A percentile compares a stretch with the other conserved stretches of the same genome.
These are phyloP conservation scores for Phocides pigmalion DNA, from an alignment of 1,140 invertebrate species.

Conservation along the genomic window DNA sequence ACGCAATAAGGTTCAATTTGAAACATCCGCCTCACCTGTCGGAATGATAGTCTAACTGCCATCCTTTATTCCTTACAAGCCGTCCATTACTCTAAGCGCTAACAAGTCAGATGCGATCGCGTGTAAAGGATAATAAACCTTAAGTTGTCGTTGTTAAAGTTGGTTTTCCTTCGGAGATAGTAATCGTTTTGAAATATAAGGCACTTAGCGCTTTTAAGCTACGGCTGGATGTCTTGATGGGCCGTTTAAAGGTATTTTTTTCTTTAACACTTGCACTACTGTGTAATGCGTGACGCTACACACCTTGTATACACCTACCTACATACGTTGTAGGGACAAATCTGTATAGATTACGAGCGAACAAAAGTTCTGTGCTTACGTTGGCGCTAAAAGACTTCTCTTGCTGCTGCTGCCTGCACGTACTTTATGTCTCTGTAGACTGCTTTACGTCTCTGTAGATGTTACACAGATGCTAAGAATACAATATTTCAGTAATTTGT, in stretches of 20 bases:
- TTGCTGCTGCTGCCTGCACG: no score
- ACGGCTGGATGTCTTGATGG: neutral
- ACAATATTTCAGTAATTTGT: no score
- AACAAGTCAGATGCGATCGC: neutral
- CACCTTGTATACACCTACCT: no score
- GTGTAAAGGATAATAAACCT: neutral
- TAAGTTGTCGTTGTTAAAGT: neutral
- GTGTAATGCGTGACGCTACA: no score
- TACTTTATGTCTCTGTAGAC: no score
- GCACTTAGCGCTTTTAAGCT: conserved; percentile 23
- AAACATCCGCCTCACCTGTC: neutral
- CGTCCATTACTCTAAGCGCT: conserved; percentile 20
- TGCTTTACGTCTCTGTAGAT: no score
- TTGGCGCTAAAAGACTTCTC: no score
- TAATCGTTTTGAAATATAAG: conserved; percentile 20
- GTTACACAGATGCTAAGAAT: no score
- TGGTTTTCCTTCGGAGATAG: neutral
- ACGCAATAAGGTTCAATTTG: neutral
- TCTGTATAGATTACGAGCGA: no score
- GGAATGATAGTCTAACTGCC: conserved; percentile 15
- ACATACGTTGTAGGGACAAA: no score
- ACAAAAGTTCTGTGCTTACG: no score
- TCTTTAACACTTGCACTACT: no score
- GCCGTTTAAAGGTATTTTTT: neutral
- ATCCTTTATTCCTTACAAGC: conserved; percentile 10